Evolutionary conservation across 2,888 invertebrate genomes (phyloP).

Genomic region (Melangyna quadrimaculata): DNA sequence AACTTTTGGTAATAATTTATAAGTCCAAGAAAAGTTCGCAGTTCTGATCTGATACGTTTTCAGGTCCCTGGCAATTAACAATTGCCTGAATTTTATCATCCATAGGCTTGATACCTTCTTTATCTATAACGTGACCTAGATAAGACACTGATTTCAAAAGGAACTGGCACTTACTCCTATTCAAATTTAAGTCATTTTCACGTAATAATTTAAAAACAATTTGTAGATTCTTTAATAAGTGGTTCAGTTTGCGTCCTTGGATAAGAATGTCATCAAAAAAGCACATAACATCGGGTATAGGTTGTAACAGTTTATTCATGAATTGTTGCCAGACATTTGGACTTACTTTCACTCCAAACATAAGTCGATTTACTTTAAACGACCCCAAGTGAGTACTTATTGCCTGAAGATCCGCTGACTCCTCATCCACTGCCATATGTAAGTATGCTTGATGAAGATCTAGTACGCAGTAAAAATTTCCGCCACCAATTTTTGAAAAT

Average conservation of each 20-base stretch:
- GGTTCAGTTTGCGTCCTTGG: background rate
- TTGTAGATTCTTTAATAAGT: conserved; percentile 30
- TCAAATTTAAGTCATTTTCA: background rate
- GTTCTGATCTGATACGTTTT: conserved; percentile 63
- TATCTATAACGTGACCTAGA: conserved; percentile 49
- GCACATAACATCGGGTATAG: conserved; percentile 5
- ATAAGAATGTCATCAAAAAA: conserved; percentile 36
- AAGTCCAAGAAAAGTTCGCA: conserved; percentile 46
- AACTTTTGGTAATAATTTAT: conserved; percentile 62
- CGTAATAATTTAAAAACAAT: conserved; percentile 17
- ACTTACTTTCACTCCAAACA: background rate
- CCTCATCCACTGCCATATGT: conserved; percentile 5
- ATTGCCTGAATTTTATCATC: conserved; percentile 74
- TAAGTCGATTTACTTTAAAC: background rate
- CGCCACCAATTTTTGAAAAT: conserved; percentile 15
- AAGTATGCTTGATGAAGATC: conserved; percentile 3
- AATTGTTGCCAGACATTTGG: background rate
- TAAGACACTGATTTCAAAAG: conserved; percentile 37
- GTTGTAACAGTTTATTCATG: background rate
- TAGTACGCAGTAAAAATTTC: conserved; percentile 12
- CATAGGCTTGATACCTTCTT: conserved; percentile 69
- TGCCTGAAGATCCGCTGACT: background rate
- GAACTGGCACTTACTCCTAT: conserved; percentile 11
- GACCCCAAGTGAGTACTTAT: background rate
- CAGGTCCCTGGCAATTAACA: conserved; percentile 70